phyloP scores from a whole-genome alignment of 2,888 invertebrate species.

The Heliconius hortense region DNA sequence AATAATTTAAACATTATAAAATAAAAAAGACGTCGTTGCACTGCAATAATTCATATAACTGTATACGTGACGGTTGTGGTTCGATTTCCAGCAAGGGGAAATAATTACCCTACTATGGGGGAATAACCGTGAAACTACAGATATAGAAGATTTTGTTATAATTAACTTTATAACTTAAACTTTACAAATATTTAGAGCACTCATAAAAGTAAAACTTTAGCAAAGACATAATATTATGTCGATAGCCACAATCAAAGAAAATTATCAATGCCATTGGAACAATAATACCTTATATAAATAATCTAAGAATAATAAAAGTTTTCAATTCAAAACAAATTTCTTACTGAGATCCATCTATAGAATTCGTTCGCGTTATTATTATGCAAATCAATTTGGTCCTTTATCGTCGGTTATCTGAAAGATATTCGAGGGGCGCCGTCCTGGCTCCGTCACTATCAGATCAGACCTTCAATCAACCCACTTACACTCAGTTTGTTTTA shows the following conservation, averaged over 20 bases:
- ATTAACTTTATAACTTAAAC: neutral
- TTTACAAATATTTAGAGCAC: neutral
- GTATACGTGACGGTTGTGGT: no score
- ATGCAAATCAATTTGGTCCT: slow-evolving; percentile 34
- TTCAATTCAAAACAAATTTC: slow-evolving; percentile 16
- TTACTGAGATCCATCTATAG: neutral
- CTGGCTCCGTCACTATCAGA: slow-evolving; percentile 25
- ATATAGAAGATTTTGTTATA: neutral
- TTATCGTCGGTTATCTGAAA: slow-evolving; percentile 21
- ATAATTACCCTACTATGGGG: no score
- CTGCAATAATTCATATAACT: no score
- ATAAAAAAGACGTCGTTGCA: no score
- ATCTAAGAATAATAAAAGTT: neutral
- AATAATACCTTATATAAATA: neutral
- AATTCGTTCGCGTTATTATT: slow-evolving; percentile 27
- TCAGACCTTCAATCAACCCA: slow-evolving; percentile 21
- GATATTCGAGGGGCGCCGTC: slow-evolving; percentile 33
- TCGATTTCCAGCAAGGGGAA: no score
- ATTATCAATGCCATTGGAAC: neutral
- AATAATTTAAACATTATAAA: no score
- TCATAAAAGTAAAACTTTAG: neutral
- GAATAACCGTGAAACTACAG: neutral
- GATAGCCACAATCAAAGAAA: neutral
- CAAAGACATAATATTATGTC: neutral
- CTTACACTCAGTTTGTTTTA: slow-evolving; percentile 9